These are phyloP conservation scores for Bubalus kerabau DNA, from an alignment of 2,113 vertebrate genomes.

Conservation along the genomic window DNA sequence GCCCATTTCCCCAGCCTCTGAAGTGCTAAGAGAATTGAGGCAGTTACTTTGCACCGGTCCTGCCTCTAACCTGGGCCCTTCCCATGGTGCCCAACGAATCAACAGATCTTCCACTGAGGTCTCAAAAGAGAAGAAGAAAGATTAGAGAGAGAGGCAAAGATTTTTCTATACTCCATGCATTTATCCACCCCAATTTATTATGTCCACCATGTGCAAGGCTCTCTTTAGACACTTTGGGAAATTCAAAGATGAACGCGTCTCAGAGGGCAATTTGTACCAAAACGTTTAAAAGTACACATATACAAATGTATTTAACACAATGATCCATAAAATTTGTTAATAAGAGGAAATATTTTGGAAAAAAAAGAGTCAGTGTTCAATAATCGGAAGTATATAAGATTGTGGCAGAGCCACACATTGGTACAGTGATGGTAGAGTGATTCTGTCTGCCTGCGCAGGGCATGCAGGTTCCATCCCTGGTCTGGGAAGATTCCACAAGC, in stretches of 20 bases:
- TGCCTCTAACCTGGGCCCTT: neutral
- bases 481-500: neutral
- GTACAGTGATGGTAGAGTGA: no score
- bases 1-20: neutral
- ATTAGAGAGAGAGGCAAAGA: neutral
- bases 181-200: neutral
- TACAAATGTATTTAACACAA: neutral
- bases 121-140: neutral
- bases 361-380: neutral
- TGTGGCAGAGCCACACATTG: neutral
- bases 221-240: neutral
- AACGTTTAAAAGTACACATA: neutral
- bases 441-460: neutral
- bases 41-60: neutral
- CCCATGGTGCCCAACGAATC: neutral
- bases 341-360: neutral
- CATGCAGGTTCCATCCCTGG: neutral
- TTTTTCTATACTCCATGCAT: neutral
- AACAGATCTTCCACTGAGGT: neutral
- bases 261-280: neutral
- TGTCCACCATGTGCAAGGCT: neutral
- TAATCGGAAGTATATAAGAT: neutral
- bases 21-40: neutral
- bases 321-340: neutral
- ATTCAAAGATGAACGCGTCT: neutral